phyloP scores from a whole-genome alignment of 2,888 invertebrate genomes.

The Drosophila quinaria region DNA sequence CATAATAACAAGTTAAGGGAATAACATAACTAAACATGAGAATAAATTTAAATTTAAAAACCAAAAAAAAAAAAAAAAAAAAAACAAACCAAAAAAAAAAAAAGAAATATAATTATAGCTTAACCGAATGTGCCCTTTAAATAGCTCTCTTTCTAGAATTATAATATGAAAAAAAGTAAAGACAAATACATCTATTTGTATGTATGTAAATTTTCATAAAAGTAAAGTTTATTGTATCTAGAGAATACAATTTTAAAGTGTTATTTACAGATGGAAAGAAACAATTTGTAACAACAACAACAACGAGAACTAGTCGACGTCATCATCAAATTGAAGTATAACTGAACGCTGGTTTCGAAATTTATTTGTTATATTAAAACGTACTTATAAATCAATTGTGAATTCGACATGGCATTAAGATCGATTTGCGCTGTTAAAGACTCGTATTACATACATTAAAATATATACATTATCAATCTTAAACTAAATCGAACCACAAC shows the following conservation, averaged over 20 bases:
- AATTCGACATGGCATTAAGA: slow-evolving; percentile 54
- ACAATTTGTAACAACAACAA: slow-evolving; percentile 34
- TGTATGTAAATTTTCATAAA: slow-evolving; percentile 57
- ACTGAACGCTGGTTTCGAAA: slow-evolving; percentile 77
- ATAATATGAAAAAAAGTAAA: slow-evolving; percentile 63
- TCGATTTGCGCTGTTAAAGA: slow-evolving; percentile 44
- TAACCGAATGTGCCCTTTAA: slow-evolving; percentile 86
- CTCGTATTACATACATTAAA: slow-evolving; percentile 35
- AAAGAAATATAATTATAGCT: slow-evolving; percentile 83
- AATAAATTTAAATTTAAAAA: slow-evolving; percentile 29
- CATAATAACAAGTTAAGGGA: slow-evolving; percentile 44
- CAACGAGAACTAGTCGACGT: slow-evolving; percentile 75
- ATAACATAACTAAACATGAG: slow-evolving; percentile 31
- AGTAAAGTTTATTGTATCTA: slow-evolving; percentile 61
- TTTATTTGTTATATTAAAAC: slow-evolving; percentile 67
- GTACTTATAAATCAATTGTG: slow-evolving; percentile 58
- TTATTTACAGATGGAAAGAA: slow-evolving; percentile 54
- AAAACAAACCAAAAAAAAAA: slow-evolving; percentile 22
- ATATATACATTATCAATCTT: slow-evolving; percentile 19
- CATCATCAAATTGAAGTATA: slow-evolving; percentile 68
- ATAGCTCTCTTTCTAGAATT: slow-evolving; percentile 86
- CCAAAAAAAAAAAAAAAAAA: slow-evolving; percentile 24
- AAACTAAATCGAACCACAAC: slow-evolving; percentile 8
- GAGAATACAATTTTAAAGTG: slow-evolving; percentile 67
- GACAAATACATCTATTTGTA: slow-evolving; percentile 39